Evolutionary conservation across 2,113 vertebrate genomes (phyloP), one percentile per base, ranked within the genome.

Genomic region (Thymallus thymallus): DNA sequence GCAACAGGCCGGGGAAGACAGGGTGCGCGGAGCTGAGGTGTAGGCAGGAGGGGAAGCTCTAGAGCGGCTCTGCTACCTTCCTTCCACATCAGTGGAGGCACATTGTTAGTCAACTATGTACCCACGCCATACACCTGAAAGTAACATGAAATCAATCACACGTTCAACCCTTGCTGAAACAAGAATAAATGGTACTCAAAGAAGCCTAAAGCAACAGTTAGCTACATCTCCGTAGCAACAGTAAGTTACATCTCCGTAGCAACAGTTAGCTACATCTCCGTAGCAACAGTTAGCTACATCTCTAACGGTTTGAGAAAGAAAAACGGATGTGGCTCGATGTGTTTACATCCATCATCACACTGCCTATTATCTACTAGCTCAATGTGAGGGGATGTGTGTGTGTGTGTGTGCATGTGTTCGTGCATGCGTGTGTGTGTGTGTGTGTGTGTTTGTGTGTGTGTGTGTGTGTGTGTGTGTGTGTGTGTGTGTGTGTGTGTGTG

Each of bases 1-100:
- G 89, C 82, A 85, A 91, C 88, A 69, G 85, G 16, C 48, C 4
- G 16, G 63, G 66, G 71, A 48, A 72, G 62, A 67, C 30, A 41
- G 68, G 76, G 60, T 69, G n/a, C 4, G 68, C 12, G 9, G 18
- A 12, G 60, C 30, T n/a, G 7, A 13, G 48, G 51, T 70, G 7
- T 51, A 32, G 48, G 74, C 64, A 24, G 13, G 72, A 75, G 76
- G 71, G 35, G 55, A 65, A 71, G 77, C 74, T 69, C 12, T 16
- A 45, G 80, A 80, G 72, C 9, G 60, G 51, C 72, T 73, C 68
- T 23, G 41, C 76, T 85, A 83, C 70, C 72, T 76, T 74, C 82
- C 71, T 76, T 74, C 83, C 72, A 84, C 80, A 75, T 30, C 61
- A 41, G 58, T 70, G 71, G 72, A 83, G 72, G 70, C 73, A 76